Percentiles rank a stretch among this genome's conserved stretches.
Evolutionary conservation across 2,113 vertebrate genomes (phyloP).

Genomic region (Oxyruncus cristatus): DNA sequence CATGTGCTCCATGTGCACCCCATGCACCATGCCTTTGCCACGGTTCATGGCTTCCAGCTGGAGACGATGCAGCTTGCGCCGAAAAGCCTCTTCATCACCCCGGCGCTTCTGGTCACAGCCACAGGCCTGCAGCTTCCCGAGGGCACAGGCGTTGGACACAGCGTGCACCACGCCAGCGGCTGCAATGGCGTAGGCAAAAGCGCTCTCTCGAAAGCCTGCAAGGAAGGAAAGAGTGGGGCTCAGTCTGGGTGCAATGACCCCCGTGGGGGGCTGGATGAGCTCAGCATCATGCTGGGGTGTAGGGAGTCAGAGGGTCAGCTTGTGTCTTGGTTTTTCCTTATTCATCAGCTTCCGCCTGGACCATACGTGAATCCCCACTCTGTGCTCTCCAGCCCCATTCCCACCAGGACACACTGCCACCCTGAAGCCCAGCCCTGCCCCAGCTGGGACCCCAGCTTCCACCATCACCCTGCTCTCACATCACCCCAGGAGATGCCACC

Average conservation of each 20-base stretch:
- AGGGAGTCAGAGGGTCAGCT: neutral
- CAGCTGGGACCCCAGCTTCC: neutral
- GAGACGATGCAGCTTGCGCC: slow-evolving; percentile 89
- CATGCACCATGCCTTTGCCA: slow-evolving; percentile 94
- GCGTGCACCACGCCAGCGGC: slow-evolving; percentile 93
- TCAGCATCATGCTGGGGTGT: neutral
- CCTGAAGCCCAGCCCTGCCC: neutral
- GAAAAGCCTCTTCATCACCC: slow-evolving; percentile 93
- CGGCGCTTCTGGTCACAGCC: slow-evolving; percentile 91
- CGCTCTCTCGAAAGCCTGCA: slow-evolving; percentile 93
- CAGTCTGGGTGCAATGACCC: fast-evolving
- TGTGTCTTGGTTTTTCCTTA: neutral
- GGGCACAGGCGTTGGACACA: slow-evolving; percentile 93
- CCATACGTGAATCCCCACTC: fast-evolving
- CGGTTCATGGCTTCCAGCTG: slow-evolving; percentile 95
- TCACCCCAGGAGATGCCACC: neutral
- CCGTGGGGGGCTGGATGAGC: fast-evolving
- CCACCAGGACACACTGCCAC: neutral
- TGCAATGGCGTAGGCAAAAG: slow-evolving; percentile 93
- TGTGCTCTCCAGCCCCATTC: neutral
- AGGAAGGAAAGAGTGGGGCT: neutral
- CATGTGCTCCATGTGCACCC: slow-evolving; percentile 90
- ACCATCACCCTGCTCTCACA: neutral
- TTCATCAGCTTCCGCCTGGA: neutral
- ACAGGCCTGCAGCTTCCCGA: slow-evolving; percentile 93